These are phyloP conservation scores for Australoheros facetus DNA, from an alignment of 2,797 vertebrate genomes.

Conservation along the genomic window DNA sequence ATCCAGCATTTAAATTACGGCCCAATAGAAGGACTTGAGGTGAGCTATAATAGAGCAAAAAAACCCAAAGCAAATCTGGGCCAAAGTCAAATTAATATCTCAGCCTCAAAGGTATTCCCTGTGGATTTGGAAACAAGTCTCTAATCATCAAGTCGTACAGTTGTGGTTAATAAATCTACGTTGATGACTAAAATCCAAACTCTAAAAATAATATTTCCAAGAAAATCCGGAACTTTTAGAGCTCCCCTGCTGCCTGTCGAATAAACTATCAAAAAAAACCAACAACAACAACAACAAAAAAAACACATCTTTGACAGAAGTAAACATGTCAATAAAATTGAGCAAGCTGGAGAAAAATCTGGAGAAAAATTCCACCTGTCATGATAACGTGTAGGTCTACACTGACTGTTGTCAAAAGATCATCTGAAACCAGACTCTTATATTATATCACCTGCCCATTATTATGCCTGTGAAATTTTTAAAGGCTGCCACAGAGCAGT, in stretches of 20 bases:
- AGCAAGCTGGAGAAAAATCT: constrained; percentile 26
- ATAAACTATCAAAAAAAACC: constrained; percentile 18
- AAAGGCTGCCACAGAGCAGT: constrained; percentile 31
- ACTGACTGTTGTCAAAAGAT: constrained; percentile 14
- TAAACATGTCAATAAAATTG: constrained; percentile 67
- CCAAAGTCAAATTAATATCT: background rate
- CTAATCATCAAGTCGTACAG: background rate
- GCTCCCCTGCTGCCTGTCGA: constrained; percentile 44
- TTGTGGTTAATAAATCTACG: background rate
- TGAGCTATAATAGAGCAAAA: constrained; percentile 5
- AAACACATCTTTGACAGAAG: constrained; percentile 41
- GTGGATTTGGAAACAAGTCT: background rate
- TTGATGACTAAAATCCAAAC: background rate
- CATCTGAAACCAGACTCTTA: constrained; percentile 23
- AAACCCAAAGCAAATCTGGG: background rate
- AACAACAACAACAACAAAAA: background rate
- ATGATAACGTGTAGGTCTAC: constrained; percentile 14
- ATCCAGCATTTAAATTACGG: constrained; percentile 34
- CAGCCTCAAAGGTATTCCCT: background rate
- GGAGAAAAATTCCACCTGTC: constrained; percentile 24
- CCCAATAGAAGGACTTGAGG: constrained; percentile 13
- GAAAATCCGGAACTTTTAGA: constrained; percentile 21
- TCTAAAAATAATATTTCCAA: constrained; percentile 10
- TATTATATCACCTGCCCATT: constrained; percentile 47
- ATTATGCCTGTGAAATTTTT: constrained; percentile 18